Evolutionary conservation across 2,797 vertebrate genomes (phyloP), one percentile per base, ranked within the genome.

Genomic region (Okamejei kenojei): DNA sequence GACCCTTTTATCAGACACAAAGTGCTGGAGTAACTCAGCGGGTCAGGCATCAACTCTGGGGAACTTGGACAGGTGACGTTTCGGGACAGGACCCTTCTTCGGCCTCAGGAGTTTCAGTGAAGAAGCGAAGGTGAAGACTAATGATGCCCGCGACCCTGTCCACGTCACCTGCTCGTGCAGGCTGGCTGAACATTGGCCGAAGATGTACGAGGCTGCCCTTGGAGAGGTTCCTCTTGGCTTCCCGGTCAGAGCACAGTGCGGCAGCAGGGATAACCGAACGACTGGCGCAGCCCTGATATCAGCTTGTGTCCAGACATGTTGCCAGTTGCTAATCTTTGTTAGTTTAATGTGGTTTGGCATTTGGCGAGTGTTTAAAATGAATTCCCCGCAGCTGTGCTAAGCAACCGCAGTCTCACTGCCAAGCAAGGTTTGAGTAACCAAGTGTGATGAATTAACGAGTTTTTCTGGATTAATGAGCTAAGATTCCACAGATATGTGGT

Each of bases 341-440:
- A 88, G 61, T 35, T 88, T 68, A 7, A 65, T 88, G 61, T 9
- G 63, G 61, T 65, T 88, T 88, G 61, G n/a, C 84, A 68, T 68
- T 88, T 88, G 84, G n/a, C 82, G 15, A 63, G 81, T 84, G 58
- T n/a, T 61, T 63, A 63, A 84, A 84, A 84, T 84, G 81, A 63
- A 84, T 63, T 84, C 81, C 81, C 11, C 29, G 82, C 84, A 88
- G 84, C 84, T 88, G 84, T 68, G 61, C n/a, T 32, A 32, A 65
- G 84, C 61, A 21, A 65, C 84, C 61, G 1, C 84, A 19, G 13
- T 88, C 84, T 68, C 65, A 6, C 84, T 88, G 84, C 84, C 61
- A 88, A 35, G 29, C 17, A 88, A 63, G 65, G 29, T 32, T 68
- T 8, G 0, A 21, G 61, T 8, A 88, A 68, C 61, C n/a, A 3